Conservation (phyloP, 1,140 invertebrate species). For the Drosophila nebulosa region DNA sequence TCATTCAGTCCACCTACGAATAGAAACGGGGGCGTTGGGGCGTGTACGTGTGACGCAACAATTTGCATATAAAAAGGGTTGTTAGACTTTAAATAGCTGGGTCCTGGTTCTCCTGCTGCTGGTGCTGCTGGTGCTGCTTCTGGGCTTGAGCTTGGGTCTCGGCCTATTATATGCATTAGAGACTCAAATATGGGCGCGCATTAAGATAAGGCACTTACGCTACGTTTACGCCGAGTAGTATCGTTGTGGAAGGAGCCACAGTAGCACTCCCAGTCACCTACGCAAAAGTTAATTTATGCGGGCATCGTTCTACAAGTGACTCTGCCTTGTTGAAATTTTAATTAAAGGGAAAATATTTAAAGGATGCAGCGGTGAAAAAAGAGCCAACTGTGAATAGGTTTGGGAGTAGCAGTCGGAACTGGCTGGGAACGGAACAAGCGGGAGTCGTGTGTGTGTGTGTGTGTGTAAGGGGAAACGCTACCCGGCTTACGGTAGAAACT, state of each 20-base stretch:
- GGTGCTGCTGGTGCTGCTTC: not conserved
- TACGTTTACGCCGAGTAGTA: conserved; percentile 51
- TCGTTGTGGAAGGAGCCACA: conserved; percentile 14
- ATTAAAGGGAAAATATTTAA: conserved; percentile 68
- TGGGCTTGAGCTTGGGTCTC: conserved; percentile 2
- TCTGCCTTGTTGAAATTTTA: conserved; percentile 71
- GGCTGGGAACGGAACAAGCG: not conserved
- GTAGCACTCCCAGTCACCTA: conserved; percentile 18
- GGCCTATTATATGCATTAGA: conserved; percentile 77
- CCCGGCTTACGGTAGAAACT: conserved; percentile 37
- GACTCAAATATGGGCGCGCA: conserved; percentile 65
- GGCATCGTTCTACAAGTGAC: conserved; percentile 38
- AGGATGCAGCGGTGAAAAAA: conserved; percentile 40
- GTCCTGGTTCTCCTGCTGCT: not conserved
- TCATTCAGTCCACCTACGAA: not conserved
- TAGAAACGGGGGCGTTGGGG: conserved; percentile 38
- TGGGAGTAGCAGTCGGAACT: conserved; percentile 20
- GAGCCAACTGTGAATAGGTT: conserved; percentile 12
- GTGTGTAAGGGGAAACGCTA: no score
- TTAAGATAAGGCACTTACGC: conserved; percentile 78
- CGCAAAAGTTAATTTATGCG: conserved; percentile 76
- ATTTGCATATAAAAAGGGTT: conserved; percentile 79
- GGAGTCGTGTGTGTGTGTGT: not conserved
- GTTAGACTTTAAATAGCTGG: conserved; percentile 76
- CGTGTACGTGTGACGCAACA: conserved; percentile 70